Evolutionary conservation across 2,113 vertebrate species (phyloP).

Genomic region (Aptenodytes forsteri): DNA sequence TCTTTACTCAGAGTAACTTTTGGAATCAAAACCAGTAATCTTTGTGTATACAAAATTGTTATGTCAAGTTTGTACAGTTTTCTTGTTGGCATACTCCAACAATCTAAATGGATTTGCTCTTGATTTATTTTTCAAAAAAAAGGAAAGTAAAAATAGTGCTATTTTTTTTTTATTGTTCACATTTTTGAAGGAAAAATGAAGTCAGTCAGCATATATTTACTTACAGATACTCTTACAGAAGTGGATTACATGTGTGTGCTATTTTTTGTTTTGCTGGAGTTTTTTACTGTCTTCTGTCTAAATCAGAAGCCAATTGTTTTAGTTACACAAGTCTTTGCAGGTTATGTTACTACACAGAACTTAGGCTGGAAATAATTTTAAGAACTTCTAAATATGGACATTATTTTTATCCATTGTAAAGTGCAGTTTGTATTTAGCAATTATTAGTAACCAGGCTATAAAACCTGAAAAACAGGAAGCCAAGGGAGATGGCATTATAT

Average conservation of each 20-base stretch:
- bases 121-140: neutral
- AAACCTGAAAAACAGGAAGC: neutral
- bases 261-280: neutral
- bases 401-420: neutral
- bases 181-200: neutral
- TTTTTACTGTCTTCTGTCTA: neutral
- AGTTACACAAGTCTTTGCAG: neutral
- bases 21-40: neutral
- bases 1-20: neutral
- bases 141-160: neutral
- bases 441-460: neutral
- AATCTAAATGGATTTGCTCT: neutral
- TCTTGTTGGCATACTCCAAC: neutral
- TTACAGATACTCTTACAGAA: neutral
- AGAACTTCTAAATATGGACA: constrained; percentile 35
- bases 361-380: constrained; percentile 15
- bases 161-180: neutral
- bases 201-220: neutral
- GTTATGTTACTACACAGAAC: neutral
- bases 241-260: neutral
- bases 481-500: neutral
- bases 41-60: neutral
- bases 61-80: neutral
- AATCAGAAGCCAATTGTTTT: neutral
- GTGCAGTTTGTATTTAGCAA: constrained; percentile 15